A percentile compares a stretch with the other conserved stretches of the same genome.
These are phyloP conservation scores for Xenentodon cancila DNA, from an alignment of 2,797 vertebrate species.

Conservation along the genomic window DNA sequence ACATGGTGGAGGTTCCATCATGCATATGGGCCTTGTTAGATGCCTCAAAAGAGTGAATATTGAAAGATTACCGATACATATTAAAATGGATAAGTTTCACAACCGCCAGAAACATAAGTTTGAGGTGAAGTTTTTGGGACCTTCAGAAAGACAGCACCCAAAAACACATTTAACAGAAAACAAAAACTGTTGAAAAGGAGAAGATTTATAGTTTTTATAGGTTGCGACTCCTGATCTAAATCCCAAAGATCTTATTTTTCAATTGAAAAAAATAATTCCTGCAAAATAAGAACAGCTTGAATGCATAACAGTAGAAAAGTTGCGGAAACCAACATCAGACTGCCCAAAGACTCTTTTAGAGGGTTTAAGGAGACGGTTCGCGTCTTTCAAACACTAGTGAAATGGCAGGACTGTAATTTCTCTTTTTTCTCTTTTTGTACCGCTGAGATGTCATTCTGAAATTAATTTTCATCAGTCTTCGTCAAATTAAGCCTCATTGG, in stretches of 20 bases:
- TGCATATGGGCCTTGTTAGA: not conserved
- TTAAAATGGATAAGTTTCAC: not conserved
- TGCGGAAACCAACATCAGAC: not conserved
- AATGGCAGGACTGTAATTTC: conserved; percentile 7
- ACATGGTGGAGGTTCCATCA: not conserved
- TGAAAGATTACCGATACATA: not conserved
- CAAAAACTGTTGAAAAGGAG: no score
- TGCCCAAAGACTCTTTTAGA: no score
- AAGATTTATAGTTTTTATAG: no score
- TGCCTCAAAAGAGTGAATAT: no score
- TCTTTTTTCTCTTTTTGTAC: conserved; percentile 17
- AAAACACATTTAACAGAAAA: no score
- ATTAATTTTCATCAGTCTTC: not conserved
- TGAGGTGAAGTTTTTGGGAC: no score
- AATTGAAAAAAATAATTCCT: no score
- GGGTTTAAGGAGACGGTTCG: not conserved
- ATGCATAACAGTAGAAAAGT: not conserved
- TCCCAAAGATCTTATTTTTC: no score
- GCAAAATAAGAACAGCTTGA: no score
- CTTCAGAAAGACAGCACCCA: no score
- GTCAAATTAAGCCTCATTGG: not conserved
- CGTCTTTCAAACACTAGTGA: not conserved
- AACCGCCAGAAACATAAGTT: no score
- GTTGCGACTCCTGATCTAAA: no score
- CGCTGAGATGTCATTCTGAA: conserved; percentile 2